Conservation (phyloP, 2,797 vertebrate genomes). For the Rhabdomys pumilio region DNA sequence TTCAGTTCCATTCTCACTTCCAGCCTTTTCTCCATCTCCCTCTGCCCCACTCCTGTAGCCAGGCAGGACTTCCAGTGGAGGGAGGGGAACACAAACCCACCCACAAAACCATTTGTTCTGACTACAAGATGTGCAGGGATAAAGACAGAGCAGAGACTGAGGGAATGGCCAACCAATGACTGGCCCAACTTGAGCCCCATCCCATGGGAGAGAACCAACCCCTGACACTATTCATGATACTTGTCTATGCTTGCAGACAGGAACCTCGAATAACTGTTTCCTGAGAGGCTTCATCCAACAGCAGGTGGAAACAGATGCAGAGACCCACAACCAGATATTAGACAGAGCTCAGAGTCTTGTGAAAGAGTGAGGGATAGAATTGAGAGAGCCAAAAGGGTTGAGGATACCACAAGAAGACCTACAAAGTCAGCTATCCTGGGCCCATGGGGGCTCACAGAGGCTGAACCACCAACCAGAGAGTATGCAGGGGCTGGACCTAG, state of each 20-base stretch:
- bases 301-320: too few species aligned
- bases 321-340: neutral
- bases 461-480: too few species aligned
- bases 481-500: too few species aligned
- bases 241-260: neutral
- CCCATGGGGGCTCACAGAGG: too few species aligned
- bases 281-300: neutral
- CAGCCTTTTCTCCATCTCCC: neutral
- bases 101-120: neutral
- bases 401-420: neutral
- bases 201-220: neutral
- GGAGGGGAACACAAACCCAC: neutral
- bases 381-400: too few species aligned
- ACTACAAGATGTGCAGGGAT: neutral
- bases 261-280: neutral
- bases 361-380: neutral
- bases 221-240: neutral
- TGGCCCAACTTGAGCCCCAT: neutral
- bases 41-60: too few species aligned
- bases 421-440: neutral
- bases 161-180: neutral
- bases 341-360: neutral
- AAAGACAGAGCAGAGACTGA: neutral
- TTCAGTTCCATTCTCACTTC: neutral
- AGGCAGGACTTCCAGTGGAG: neutral